phyloP scores from a whole-genome alignment of 2,888 invertebrate genomes.

The Ormyrus thymus region DNA sequence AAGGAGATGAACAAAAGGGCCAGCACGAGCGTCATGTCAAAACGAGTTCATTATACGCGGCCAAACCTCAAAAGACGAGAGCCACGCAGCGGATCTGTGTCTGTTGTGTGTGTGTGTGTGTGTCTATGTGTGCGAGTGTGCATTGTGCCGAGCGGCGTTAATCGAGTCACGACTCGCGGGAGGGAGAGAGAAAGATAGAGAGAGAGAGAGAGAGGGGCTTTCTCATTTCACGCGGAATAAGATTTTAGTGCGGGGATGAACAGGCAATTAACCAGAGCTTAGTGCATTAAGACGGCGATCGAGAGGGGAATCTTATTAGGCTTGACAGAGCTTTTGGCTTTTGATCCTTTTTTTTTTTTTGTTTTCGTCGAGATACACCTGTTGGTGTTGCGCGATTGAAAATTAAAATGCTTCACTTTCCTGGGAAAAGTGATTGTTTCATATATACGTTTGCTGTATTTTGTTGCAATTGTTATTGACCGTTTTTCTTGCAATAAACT shows the following conservation, averaged over 20 bases:
- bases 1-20: constrained; percentile 49
- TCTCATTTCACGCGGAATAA: no score
- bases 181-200: not conserved
- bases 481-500: no score
- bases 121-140: not conserved
- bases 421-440: no score
- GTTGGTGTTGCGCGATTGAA: no score
- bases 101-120: not conserved
- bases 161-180: constrained; percentile 57
- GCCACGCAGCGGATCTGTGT: constrained; percentile 1
- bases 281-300: no score
- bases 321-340: not conserved
- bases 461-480: no score
- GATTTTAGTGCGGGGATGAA: no score
- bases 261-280: no score
- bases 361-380: no score
- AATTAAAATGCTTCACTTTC: no score
- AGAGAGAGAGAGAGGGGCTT: not conserved
- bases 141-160: constrained; percentile 51
- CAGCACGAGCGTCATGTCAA: constrained; percentile 63
- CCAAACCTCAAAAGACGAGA: constrained; percentile 45
- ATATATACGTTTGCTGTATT: no score
- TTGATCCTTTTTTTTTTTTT: constrained; percentile 22
- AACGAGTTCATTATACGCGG: constrained; percentile 70
- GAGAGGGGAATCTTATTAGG: no score